Evolutionary conservation across 2,797 vertebrate genomes (phyloP), one percentile per base, ranked within the genome.

Genomic region (Adelosebastes latens): DNA sequence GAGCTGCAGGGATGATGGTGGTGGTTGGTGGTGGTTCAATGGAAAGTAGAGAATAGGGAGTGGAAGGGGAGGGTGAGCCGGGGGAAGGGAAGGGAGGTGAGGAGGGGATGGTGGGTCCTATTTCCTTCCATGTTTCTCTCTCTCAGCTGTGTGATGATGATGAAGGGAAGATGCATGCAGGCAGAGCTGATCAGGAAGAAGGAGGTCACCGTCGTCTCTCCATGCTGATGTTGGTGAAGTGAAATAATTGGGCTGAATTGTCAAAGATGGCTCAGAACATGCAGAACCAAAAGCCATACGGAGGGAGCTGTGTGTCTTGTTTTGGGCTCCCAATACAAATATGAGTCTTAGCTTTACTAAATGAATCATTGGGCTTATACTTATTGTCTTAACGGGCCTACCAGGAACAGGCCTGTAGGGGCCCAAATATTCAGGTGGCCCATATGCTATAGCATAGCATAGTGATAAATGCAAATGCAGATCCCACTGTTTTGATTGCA

Each of bases 1-100:
- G 31, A 88, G 42, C 85, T 82, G 92, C 79, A 82, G 87, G 78
- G 82, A 87, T 83, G 86, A 77, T 77, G 79, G 84, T 77, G 82
- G 3, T 61, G 49, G 49, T 27, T 61, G 49, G 49, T 84, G 80
- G 83, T 81, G 80, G 84, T 75, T 88, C 81, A 92, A 91, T 92
- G 94, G 88, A 94, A 93, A 94, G 88, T 91, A 77, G 82, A 87
- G 92, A 84, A 83, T 59, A 83, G 86, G 86, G 89, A 89, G 87
- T 89, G 88, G 79, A 81, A 72, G 79, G 79, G 81, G 80, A 85
- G 90, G 87, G 87, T 34, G 81, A 84, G 81, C 70, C 34, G 65
- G 76, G 60, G 80, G 76, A 73, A 46, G 42, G 42, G 42, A 46
- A 20, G 32, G 31, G n/a, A 78, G 90, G 90, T 89, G 16, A 46